Conservation (phyloP, 2,113 vertebrate species). For the Lethenteron reissneri region DNA sequence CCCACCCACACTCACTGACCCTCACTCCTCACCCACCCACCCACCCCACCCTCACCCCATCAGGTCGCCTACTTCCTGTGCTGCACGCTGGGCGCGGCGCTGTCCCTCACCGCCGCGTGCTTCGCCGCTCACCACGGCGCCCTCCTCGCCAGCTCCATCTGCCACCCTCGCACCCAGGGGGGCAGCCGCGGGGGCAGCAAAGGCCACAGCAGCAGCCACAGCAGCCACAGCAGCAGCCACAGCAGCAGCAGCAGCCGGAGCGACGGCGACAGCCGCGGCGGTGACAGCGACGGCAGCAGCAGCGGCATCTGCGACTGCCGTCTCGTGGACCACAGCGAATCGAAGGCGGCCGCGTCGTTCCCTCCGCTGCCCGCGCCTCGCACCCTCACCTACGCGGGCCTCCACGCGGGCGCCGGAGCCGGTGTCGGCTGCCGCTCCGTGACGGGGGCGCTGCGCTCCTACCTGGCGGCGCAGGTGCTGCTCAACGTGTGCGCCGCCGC, state of each 20-base stretch:
- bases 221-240: no score
- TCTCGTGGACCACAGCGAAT: neutral
- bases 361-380: neutral
- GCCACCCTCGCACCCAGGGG: neutral
- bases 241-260: no score
- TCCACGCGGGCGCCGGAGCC: neutral
- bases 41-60: neutral
- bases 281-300: no score
- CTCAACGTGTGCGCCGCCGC: neutral
- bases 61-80: conserved; percentile 1
- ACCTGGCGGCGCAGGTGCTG: neutral
- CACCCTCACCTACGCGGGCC: neutral
- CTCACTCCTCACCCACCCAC: neutral
- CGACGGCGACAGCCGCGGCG: no score
- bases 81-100: neutral
- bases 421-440: neutral
- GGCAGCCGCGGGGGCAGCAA: no score
- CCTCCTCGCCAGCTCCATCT: neutral
- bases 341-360: neutral
- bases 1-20: neutral
- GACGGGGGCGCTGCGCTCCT: conserved; percentile 3
- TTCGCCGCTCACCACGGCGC: neutral
- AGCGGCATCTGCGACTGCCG: neutral
- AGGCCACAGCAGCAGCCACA: no score
- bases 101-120: neutral